phyloP scores from a whole-genome alignment of 2,888 invertebrate genomes.

The Galerucella nymphaeae region DNA sequence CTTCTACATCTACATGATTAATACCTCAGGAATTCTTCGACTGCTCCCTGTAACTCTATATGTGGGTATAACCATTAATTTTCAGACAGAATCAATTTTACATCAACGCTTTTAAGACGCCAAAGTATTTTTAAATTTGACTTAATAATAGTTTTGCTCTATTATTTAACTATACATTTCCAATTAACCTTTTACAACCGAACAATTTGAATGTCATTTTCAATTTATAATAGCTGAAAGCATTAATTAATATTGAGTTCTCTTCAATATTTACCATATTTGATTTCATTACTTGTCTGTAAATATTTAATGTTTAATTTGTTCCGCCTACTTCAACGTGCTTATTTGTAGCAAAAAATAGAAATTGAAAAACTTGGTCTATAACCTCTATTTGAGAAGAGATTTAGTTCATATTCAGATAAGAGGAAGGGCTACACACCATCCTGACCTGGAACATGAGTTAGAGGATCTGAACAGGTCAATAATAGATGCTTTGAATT shows the following conservation, averaged over 20 bases:
- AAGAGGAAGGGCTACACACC: too few relatives aligned
- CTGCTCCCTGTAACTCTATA: not conserved
- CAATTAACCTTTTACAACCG: constrained; percentile 4
- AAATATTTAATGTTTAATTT: not conserved
- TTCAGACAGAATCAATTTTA: not conserved
- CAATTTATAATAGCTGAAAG: constrained; percentile 2
- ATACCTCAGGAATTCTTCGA: not conserved
- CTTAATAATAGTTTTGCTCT: not conserved
- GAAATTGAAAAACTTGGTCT: too few relatives aligned
- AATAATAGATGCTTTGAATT: too few relatives aligned
- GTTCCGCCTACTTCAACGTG: not conserved
- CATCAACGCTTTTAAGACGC: not conserved
- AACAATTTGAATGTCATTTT: constrained; percentile 4
- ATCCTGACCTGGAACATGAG: too few relatives aligned
- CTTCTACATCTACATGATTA: too few relatives aligned
- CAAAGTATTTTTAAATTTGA: not conserved
- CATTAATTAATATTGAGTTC: not conserved
- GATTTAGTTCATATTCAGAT: too few relatives aligned
- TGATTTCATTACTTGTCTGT: not conserved
- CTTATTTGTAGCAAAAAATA: too few relatives aligned
- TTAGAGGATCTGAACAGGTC: too few relatives aligned
- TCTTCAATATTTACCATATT: constrained; percentile 4
- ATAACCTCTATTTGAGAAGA: too few relatives aligned
- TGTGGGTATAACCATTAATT: not conserved
- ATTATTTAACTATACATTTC: not conserved